Evolutionary conservation across 2,888 invertebrate species (phyloP).

Genomic region (Ichneumon xanthorius): DNA sequence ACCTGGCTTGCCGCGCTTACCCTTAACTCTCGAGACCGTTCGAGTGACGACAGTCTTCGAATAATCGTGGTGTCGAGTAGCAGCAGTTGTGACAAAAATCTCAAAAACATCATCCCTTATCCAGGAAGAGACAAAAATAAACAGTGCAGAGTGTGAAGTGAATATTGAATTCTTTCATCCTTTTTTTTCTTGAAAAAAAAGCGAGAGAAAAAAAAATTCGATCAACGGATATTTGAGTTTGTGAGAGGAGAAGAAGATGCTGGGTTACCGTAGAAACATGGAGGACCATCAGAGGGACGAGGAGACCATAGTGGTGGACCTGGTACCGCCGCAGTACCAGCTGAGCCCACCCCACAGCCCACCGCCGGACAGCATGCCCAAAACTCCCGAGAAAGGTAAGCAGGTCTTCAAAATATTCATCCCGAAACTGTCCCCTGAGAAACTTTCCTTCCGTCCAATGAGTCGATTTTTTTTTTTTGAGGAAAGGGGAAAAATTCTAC

Average conservation of each 20-base stretch:
- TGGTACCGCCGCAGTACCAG: constrained; percentile 85
- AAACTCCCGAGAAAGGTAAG: constrained; percentile 77
- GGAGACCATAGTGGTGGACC: constrained; percentile 87
- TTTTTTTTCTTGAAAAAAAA: neutral
- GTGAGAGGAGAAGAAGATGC: constrained; percentile 69
- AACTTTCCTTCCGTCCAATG: neutral
- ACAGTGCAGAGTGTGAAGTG: constrained; percentile 52
- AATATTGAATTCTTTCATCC: neutral
- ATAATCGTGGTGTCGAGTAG: neutral
- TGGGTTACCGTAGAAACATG: constrained; percentile 77
- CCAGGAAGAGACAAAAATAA: constrained; percentile 1
- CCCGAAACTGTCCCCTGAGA: neutral
- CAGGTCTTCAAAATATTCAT: neutral
- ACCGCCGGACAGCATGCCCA: constrained; percentile 68
- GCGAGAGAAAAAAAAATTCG: neutral
- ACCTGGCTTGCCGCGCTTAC: constrained; percentile 14
- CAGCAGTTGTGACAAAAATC: neutral
- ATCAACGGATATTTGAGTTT: neutral
- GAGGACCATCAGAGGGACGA: constrained; percentile 79
- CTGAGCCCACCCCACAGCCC: constrained; percentile 79
- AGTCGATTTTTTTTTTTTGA: neutral
- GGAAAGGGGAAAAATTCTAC: neutral
- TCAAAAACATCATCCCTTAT: neutral
- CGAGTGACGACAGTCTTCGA: constrained; percentile 8
- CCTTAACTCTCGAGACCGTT: neutral